Conservation (phyloP, 1,140 invertebrate genomes). For the Trichogramma pretiosum region DNA sequence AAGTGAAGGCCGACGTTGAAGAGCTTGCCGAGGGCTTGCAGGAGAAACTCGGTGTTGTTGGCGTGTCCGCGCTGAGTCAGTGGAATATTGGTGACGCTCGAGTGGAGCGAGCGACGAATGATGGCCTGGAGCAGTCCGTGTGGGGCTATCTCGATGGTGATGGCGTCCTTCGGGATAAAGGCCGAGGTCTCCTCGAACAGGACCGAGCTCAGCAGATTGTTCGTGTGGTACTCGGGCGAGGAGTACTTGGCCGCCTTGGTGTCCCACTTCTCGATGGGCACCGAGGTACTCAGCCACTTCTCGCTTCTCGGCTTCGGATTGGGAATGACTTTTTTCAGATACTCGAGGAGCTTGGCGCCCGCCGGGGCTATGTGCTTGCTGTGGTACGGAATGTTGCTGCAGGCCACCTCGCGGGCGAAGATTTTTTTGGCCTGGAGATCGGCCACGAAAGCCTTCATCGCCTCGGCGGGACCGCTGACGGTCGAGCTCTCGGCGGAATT, state of each 20-base stretch:
- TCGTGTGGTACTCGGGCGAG: constrained; percentile 87
- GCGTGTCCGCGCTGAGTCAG: constrained; percentile 67
- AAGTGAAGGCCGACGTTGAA: constrained; percentile 57
- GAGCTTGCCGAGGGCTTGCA: constrained; percentile 64
- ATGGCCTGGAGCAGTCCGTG: constrained; percentile 66
- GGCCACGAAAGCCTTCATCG: constrained; percentile 31
- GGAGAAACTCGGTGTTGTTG: constrained; percentile 62
- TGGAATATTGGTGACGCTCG: constrained; percentile 59
- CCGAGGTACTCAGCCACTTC: constrained; percentile 82
- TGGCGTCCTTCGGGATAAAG: constrained; percentile 68
- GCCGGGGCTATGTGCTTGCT: constrained; percentile 56
- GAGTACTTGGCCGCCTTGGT: constrained; percentile 56
- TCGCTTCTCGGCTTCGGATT: constrained; percentile 60
- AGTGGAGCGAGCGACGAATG: constrained; percentile 50
- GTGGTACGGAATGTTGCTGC: constrained; percentile 64
- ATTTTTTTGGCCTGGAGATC: constrained; percentile 57
- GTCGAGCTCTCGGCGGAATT: constrained; percentile 61
- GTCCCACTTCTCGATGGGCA: constrained; percentile 68
- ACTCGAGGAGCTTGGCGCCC: constrained; percentile 60
- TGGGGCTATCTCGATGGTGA: constrained; percentile 77
- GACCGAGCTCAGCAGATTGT: constrained; percentile 78
- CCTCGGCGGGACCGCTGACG: constrained; percentile 56
- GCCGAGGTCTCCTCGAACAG: constrained; percentile 75
- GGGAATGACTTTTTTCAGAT: constrained; percentile 63
- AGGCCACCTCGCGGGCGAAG: constrained; percentile 65